Evolutionary conservation across 2,113 vertebrate species (phyloP).

Genomic region (Nipponia nippon): DNA sequence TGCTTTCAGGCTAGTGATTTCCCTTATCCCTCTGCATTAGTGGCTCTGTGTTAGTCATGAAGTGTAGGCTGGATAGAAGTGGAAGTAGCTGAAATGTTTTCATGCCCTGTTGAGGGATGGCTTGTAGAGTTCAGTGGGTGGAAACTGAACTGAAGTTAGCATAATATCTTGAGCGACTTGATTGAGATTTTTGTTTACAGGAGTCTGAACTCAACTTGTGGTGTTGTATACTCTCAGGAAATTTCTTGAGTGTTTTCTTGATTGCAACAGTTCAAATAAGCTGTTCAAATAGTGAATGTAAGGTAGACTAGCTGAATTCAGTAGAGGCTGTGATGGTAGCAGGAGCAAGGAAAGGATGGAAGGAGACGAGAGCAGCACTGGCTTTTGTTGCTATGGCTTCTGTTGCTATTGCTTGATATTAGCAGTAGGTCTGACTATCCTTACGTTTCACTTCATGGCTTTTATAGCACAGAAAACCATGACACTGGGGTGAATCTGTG

Average conservation of each 20-base stretch:
- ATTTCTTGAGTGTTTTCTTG: background rate
- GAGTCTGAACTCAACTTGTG: background rate
- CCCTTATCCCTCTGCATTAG: background rate
- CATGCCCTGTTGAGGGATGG: background rate
- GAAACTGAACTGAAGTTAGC: background rate
- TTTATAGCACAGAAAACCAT: background rate
- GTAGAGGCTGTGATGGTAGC: background rate
- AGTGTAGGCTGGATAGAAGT: background rate
- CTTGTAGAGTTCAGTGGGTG: background rate
- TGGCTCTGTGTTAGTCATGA: background rate
- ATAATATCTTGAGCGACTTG: background rate
- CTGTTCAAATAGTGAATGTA: background rate
- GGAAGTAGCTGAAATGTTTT: background rate
- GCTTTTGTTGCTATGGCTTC: background rate
- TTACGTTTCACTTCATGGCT: background rate
- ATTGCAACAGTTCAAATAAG: background rate
- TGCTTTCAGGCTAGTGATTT: background rate
- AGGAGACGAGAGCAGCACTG: background rate
- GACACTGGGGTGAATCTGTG: background rate
- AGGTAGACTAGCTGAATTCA: background rate
- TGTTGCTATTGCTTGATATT: background rate
- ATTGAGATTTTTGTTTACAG: background rate
- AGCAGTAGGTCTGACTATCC: background rate
- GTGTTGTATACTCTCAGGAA: accelerated
- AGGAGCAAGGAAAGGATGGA: background rate